These are phyloP conservation scores for Synanthedon myopaeformis DNA, from an alignment of 2,888 invertebrate species.

Conservation along the genomic window DNA sequence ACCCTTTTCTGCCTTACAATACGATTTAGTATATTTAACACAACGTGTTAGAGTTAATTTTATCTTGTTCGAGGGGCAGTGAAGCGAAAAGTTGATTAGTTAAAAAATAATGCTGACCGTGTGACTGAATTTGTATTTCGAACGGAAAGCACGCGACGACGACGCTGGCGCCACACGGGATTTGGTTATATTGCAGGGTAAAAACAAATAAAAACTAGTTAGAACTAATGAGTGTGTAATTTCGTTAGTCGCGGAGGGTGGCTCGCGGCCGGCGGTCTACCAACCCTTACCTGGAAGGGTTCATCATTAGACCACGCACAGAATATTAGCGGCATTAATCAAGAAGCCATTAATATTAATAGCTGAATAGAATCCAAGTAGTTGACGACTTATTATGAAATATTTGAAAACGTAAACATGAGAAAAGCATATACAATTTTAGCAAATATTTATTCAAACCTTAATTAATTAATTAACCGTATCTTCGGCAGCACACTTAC, in stretches of 20 bases:
- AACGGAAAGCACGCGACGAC: slow-evolving; percentile 14
- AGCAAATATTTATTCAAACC: too few species aligned
- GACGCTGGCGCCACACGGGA: slow-evolving; percentile 18
- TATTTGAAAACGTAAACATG: too few species aligned
- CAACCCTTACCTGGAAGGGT: slow-evolving; percentile 45
- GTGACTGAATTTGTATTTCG: slow-evolving; percentile 16
- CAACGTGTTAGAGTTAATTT: neutral
- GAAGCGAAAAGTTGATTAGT: too few species aligned
- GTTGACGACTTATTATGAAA: too few species aligned
- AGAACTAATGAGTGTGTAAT: slow-evolving; percentile 64
- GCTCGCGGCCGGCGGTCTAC: slow-evolving; percentile 49
- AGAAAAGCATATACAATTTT: too few species aligned
- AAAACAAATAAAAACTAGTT: slow-evolving; percentile 50
- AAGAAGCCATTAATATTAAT: slow-evolving; percentile 11
- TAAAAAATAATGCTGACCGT: slow-evolving; percentile 2
- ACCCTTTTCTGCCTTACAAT: neutral
- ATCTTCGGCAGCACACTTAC: too few species aligned
- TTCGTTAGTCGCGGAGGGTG: slow-evolving; percentile 56
- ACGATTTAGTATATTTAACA: neutral
- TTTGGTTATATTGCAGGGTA: slow-evolving; percentile 20
- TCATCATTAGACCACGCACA: slow-evolving; percentile 27
- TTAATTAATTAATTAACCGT: too few species aligned
- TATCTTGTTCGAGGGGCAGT: too few species aligned
- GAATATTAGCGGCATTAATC: slow-evolving; percentile 32
- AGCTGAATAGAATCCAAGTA: too few species aligned